Evolutionary conservation across 2,888 invertebrate species (phyloP).

Genomic region (Ochlodes sylvanus): DNA sequence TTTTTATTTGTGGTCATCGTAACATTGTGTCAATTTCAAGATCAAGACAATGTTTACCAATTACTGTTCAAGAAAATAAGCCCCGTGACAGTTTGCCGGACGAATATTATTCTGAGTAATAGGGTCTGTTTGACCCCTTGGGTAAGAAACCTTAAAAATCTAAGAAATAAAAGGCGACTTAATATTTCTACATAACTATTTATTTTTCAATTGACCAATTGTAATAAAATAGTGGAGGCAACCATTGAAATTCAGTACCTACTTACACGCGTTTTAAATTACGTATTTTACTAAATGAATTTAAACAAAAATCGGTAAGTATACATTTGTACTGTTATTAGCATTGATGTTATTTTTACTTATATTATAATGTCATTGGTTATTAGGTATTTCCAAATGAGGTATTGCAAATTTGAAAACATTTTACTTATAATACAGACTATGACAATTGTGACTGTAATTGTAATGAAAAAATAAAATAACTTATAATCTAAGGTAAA

Average conservation of each 20-base stretch:
- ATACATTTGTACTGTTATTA: too few relatives aligned
- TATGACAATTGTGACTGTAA: conserved; percentile 2
- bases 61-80: too few relatives aligned
- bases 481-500: conserved; percentile 4
- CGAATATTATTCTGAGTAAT: too few relatives aligned
- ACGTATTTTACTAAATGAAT: too few relatives aligned
- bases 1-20: too few relatives aligned
- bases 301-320: too few relatives aligned
- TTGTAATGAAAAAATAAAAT: conserved; percentile 1
- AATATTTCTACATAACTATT: conserved; percentile 25
- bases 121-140: too few relatives aligned
- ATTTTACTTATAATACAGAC: background rate
- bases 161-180: background rate
- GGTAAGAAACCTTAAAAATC: too few relatives aligned
- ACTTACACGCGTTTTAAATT: background rate
- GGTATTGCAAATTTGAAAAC: background rate
- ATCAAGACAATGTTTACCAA: too few relatives aligned
- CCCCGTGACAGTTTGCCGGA: too few relatives aligned
- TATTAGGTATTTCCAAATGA: background rate
- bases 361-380: background rate
- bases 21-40: too few relatives aligned
- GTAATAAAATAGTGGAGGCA: conserved; percentile 20
- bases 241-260: conserved; percentile 1
- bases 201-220: conserved; percentile 25
- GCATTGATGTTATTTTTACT: background rate